Evolutionary conservation across 2,888 invertebrate species (phyloP).

Genomic region (Chromoteleia sp.): DNA sequence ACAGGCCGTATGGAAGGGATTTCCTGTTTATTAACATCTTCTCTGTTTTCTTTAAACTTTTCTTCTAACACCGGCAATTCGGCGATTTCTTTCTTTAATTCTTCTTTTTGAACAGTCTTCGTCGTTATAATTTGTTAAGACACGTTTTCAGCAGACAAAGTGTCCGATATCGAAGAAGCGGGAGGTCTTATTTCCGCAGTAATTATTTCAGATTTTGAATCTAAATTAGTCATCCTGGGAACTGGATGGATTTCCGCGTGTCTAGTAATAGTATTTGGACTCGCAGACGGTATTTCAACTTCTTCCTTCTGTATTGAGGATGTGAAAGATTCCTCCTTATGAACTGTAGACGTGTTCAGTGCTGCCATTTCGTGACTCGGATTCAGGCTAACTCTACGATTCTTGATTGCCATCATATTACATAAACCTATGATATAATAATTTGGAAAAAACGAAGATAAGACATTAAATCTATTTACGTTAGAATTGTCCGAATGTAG

Average conservation of each 20-base stretch:
- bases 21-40: slow-evolving; percentile 75
- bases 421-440: slow-evolving; percentile 92
- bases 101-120: slow-evolving; percentile 77
- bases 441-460: slow-evolving; percentile 88
- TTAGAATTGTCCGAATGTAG: slow-evolving; percentile 24
- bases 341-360: slow-evolving; percentile 27
- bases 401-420: slow-evolving; percentile 89
- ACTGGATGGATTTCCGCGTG: slow-evolving; percentile 6
- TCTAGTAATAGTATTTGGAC: slow-evolving; percentile 2
- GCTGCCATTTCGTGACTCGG: slow-evolving; percentile 85
- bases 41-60: slow-evolving; percentile 69
- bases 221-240: not conserved
- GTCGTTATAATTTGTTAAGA: slow-evolving; percentile 79
- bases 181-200: slow-evolving; percentile 11
- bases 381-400: slow-evolving; percentile 89
- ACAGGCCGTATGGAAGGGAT: slow-evolving; percentile 69
- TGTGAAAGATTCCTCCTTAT: slow-evolving; percentile 19
- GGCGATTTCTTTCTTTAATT: slow-evolving; percentile 73
- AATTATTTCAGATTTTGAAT: slow-evolving; percentile 10
- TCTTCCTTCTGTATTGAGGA: slow-evolving; percentile 21
- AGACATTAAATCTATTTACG: slow-evolving; percentile 81
- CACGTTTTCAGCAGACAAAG: slow-evolving; percentile 78
- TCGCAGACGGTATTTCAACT: slow-evolving; percentile 5
- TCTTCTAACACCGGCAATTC: slow-evolving; percentile 74
- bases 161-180: not conserved